Evolutionary conservation across 2,888 invertebrate genomes (phyloP).

Genomic region (Netelia fuscicornis): DNA sequence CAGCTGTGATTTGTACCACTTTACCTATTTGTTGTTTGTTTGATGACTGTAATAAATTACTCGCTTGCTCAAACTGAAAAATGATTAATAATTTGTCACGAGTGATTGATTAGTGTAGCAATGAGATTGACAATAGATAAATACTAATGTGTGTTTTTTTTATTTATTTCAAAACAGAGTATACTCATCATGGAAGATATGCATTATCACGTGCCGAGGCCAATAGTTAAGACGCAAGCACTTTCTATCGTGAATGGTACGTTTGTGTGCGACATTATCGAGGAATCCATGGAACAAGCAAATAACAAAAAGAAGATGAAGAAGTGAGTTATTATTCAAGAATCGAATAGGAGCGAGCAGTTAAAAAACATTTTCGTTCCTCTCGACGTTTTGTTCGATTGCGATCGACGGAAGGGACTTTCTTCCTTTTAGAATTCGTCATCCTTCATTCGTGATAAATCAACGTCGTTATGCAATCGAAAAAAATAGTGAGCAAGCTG

Average conservation of each 20-base stretch:
- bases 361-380: not conserved
- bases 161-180: constrained; percentile 76
- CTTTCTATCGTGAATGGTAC: constrained; percentile 85
- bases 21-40: no score
- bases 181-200: constrained; percentile 85
- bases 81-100: not conserved
- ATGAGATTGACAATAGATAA: not conserved
- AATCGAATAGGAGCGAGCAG: not conserved
- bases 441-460: no score
- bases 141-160: constrained; percentile 4
- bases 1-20: no score
- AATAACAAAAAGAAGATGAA: constrained; percentile 47
- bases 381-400: not conserved
- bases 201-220: constrained; percentile 82
- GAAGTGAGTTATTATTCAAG: constrained; percentile 51
- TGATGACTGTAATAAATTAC: not conserved
- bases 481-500: no score
- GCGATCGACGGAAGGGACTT: not conserved
- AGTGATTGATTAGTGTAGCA: not conserved
- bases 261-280: constrained; percentile 83
- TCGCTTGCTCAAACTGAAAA: not conserved
- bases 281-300: constrained; percentile 38
- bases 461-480: no score
- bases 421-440: no score
- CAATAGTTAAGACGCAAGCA: constrained; percentile 85